These are phyloP conservation scores for Sander lucioperca DNA, from an alignment of 2,113 vertebrate genomes.

Conservation along the genomic window DNA sequence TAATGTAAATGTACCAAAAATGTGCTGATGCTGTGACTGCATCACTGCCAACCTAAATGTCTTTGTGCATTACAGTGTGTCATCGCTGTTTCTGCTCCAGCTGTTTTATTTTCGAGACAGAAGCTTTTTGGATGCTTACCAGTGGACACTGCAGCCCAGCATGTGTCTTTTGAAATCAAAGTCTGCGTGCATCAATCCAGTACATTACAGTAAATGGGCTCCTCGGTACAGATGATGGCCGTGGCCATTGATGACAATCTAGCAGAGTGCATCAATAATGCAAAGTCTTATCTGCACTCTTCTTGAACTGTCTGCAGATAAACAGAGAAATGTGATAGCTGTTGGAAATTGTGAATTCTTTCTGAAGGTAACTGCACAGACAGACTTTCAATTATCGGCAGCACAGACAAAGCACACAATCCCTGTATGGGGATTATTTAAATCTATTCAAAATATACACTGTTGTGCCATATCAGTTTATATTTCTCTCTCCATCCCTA, in stretches of 20 bases:
- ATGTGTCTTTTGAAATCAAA: constrained; percentile 45
- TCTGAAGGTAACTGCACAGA: constrained; percentile 21
- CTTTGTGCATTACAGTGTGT: constrained; percentile 4
- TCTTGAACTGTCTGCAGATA: constrained; percentile 27
- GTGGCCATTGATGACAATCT: constrained; percentile 41
- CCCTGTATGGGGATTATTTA: too few relatives aligned
- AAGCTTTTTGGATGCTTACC: constrained; percentile 24
- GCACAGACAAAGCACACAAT: not conserved
- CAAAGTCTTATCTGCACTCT: constrained; percentile 31
- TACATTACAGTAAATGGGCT: constrained; percentile 31
- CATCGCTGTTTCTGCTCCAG: constrained; percentile 11
- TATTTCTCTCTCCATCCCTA: not conserved
- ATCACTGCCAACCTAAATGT: not conserved
- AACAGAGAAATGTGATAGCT: constrained; percentile 4
- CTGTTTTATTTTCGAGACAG: constrained; percentile 11
- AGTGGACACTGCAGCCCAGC: constrained; percentile 10
- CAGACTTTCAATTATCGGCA: constrained; percentile 13
- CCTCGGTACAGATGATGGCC: constrained; percentile 3
- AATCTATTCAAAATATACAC: not conserved
- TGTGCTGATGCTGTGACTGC: not conserved
- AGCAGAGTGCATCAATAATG: constrained; percentile 56
- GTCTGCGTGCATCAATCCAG: constrained; percentile 28
- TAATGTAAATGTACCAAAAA: not conserved
- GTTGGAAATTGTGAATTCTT: constrained; percentile 22
- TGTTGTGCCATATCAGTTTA: not conserved